Conservation (phyloP, 2,797 vertebrate species). For the Orientallactaga sibirica region DNA sequence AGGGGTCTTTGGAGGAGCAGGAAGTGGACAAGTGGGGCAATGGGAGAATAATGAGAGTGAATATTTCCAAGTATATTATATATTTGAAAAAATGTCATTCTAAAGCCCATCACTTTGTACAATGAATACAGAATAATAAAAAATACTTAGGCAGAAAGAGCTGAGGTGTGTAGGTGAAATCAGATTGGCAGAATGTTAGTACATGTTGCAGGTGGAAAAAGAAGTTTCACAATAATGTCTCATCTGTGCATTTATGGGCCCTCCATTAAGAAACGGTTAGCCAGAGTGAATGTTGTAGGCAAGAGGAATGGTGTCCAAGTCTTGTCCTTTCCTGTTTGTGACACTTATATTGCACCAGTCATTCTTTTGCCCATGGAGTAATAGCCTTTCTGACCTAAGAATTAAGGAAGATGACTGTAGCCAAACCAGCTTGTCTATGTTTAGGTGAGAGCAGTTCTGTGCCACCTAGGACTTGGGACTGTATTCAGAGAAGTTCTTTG, state of each 20-base stretch:
- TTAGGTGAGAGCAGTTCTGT: accelerated
- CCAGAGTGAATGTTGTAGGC: not conserved
- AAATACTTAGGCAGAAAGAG: not conserved
- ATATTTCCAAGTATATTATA: not conserved
- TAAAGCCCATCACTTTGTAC: not conserved
- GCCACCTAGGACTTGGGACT: too few species aligned
- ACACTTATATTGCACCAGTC: not conserved
- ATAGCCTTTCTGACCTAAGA: not conserved
- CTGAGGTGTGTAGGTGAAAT: not conserved
- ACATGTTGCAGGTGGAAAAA: not conserved
- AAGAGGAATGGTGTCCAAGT: not conserved
- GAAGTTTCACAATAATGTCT: not conserved
- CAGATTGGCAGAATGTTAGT: not conserved
- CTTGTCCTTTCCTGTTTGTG: not conserved
- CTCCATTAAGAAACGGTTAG: not conserved
- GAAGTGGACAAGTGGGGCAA: too few species aligned
- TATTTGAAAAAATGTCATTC: not conserved
- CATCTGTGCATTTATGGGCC: not conserved
- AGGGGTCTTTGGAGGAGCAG: not conserved
- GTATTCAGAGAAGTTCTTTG: too few species aligned
- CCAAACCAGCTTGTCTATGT: not conserved
- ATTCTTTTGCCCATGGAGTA: not conserved
- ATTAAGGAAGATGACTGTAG: not conserved
- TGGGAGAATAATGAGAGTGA: not conserved
- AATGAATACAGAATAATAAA: not conserved